phyloP scores from a whole-genome alignment of 1,140 invertebrate species.

The Nasonia longicornis region DNA sequence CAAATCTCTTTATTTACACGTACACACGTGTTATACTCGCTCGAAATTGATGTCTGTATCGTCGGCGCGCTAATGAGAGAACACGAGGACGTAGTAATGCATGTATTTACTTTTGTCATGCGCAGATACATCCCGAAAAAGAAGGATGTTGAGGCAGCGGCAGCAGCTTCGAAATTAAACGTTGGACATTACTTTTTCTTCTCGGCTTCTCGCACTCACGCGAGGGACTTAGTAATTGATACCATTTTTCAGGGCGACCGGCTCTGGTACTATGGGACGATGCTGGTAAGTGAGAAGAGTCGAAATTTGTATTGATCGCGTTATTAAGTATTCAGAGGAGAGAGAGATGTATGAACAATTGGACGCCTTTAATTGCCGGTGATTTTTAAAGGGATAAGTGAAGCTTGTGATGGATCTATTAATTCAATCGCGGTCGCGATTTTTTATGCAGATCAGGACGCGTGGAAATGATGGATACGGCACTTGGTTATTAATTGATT shows the following conservation, averaged over 20 bases:
- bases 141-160: background rate
- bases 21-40: background rate
- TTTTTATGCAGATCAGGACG: background rate
- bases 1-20: background rate
- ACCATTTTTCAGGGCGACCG: background rate
- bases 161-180: background rate
- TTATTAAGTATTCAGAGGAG: background rate
- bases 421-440: background rate
- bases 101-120: conserved; percentile 4
- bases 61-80: background rate
- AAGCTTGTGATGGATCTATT: background rate
- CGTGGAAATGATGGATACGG: background rate
- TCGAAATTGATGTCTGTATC: background rate
- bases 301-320: background rate
- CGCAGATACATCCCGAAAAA: background rate
- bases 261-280: no score
- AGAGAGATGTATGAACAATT: background rate
- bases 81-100: background rate
- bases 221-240: background rate
- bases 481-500: background rate
- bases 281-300: background rate
- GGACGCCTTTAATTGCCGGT: background rate
- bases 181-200: background rate
- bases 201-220: background rate
- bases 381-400: background rate